phyloP scores from a whole-genome alignment of 2,113 vertebrate genomes.

The Oncorhynchus keta region DNA sequence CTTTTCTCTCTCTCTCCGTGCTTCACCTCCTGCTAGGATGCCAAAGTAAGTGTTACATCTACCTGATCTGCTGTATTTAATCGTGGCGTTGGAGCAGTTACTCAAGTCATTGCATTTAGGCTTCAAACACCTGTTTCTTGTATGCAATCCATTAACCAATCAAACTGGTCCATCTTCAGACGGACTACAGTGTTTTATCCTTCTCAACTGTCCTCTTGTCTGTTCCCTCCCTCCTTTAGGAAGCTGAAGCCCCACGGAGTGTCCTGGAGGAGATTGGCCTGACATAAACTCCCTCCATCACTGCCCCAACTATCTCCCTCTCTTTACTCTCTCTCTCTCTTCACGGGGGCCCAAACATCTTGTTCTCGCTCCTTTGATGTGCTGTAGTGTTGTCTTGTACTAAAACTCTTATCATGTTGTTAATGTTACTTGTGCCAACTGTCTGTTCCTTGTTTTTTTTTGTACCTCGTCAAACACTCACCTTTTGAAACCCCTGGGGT shows the following conservation, averaged over 20 bases:
- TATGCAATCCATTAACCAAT: too few species aligned
- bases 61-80: too few species aligned
- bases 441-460: slow-evolving; percentile 9
- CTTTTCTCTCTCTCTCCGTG: slow-evolving; percentile 4
- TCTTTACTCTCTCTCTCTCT: neutral
- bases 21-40: slow-evolving; percentile 5
- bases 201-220: neutral
- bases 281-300: slow-evolving; percentile 80
- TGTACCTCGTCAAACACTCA: too few species aligned
- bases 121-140: too few species aligned
- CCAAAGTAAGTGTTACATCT: slow-evolving; percentile 6
- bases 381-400: neutral
- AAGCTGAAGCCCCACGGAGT: slow-evolving; percentile 95
- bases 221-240: slow-evolving; percentile 76
- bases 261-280: slow-evolving; percentile 97
- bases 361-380: neutral
- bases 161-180: too few species aligned
- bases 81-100: too few species aligned
- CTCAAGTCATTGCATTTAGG: too few species aligned
- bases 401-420: slow-evolving; percentile 39
- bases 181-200: neutral
- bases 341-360: slow-evolving; percentile 6
- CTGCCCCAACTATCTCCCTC: neutral
- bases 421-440: slow-evolving; percentile 56
- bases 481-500: too few species aligned